Percentiles rank a stretch among this genome's conserved stretches.
These are phyloP conservation scores for Eueremaeus valkanovi DNA, from an alignment of 2,888 invertebrate species.

Conservation along the genomic window DNA sequence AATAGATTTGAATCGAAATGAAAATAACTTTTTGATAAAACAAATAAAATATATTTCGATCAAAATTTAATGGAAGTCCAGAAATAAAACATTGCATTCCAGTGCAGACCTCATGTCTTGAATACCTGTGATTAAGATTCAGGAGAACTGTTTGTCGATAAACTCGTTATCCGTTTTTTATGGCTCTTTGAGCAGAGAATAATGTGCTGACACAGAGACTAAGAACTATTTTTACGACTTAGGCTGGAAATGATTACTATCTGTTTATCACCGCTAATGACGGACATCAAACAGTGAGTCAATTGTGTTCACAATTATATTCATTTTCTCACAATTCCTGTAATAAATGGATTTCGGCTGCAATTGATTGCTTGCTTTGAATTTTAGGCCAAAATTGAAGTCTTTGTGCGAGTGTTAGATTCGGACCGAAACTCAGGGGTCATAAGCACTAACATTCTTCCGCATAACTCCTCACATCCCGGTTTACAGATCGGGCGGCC, in stretches of 20 bases:
- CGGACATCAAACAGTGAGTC: slow-evolving; percentile 56
- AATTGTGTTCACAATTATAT: background rate
- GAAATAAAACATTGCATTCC: background rate
- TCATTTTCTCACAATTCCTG: slow-evolving; percentile 13
- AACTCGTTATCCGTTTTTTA: slow-evolving; percentile 23
- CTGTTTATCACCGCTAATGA: slow-evolving; percentile 66
- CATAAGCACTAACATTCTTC: background rate
- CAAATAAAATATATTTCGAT: background rate
- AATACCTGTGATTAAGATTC: background rate
- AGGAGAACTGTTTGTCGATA: background rate
- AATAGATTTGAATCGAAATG: too few relatives aligned
- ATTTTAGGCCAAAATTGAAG: slow-evolving; percentile 46
- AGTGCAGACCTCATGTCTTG: background rate
- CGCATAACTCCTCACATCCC: background rate
- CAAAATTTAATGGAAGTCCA: background rate
- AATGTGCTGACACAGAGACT: slow-evolving; percentile 14
- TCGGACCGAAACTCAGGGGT: background rate
- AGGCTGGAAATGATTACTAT: slow-evolving; percentile 65
- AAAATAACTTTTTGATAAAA: background rate
- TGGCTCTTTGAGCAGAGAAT: background rate
- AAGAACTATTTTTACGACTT: slow-evolving; percentile 19
- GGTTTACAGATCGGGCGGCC: slow-evolving; percentile 20
- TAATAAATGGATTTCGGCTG: too few relatives aligned
- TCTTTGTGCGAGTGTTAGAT: slow-evolving; percentile 42
- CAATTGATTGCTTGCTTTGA: background rate